Percentiles rank a stretch among this genome's conserved stretches.
phyloP scores from a whole-genome alignment of 2,888 invertebrate species.

The Balanococcus diminutus region DNA sequence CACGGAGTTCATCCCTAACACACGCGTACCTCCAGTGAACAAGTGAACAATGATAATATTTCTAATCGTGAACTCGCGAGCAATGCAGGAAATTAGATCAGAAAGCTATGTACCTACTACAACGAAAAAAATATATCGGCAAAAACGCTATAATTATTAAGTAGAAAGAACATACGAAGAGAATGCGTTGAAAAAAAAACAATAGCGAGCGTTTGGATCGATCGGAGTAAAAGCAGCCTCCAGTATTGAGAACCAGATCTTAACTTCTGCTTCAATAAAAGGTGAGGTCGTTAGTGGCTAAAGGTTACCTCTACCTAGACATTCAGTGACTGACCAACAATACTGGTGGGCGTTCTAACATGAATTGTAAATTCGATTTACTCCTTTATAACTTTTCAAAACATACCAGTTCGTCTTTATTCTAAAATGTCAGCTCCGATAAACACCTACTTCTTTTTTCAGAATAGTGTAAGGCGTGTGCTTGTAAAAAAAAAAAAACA shows the following conservation, averaged over 20 bases:
- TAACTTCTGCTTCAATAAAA: slow-evolving; percentile 45
- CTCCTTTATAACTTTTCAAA: slow-evolving; percentile 2
- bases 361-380: not conserved
- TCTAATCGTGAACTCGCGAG: not conserved
- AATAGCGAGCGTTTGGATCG: slow-evolving; percentile 33
- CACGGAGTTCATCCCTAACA: not conserved
- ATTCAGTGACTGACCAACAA: slow-evolving; percentile 44
- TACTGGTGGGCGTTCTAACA: slow-evolving; percentile 47
- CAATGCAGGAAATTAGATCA: not conserved
- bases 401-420: not conserved
- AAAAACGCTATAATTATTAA: slow-evolving; percentile 17
- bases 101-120: not conserved
- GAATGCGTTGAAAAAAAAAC: slow-evolving; percentile 38
- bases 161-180: slow-evolving; percentile 5
- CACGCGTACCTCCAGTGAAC: too few relatives aligned
- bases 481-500: not conserved
- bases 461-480: not conserved
- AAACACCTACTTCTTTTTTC: not conserved
- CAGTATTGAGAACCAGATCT: slow-evolving; percentile 51
- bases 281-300: slow-evolving; percentile 53
- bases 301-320: slow-evolving; percentile 42
- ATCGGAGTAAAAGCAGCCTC: slow-evolving; percentile 43
- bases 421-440: not conserved
- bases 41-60: not conserved
- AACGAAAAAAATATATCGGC: not conserved